Evolutionary conservation across 1,140 invertebrate genomes (phyloP).

Genomic region (Lepidotrigona ventralis): DNA sequence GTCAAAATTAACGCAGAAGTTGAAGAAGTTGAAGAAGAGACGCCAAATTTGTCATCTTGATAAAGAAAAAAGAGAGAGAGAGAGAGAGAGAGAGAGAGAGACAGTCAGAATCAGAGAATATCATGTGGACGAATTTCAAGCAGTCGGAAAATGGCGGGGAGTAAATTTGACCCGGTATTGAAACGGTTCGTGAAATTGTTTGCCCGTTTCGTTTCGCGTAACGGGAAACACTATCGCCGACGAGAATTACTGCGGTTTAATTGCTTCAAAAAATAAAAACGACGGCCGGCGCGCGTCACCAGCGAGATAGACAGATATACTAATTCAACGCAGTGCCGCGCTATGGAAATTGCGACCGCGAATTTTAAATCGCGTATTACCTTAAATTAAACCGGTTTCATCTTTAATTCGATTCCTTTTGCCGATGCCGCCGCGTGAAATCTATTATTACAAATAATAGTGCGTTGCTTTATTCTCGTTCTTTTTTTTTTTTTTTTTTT

Average conservation of each 20-base stretch:
- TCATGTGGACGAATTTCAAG: neutral
- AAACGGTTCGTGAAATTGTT: neutral
- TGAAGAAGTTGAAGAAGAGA: no score
- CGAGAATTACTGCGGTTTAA: constrained; percentile 10
- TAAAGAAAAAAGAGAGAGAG: no score
- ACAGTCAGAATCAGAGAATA: neutral
- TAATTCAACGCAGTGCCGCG: neutral
- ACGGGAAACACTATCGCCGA: neutral
- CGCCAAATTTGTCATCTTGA: neutral
- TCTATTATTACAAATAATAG: no score
- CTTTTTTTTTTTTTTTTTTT: neutral
- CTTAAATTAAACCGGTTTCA: constrained; percentile 17
- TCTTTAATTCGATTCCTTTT: neutral
- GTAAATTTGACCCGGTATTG: neutral
- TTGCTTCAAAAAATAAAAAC: constrained; percentile 6
- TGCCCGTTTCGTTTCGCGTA: neutral
- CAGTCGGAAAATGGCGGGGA: neutral
- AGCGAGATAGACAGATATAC: neutral
- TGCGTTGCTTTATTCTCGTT: no score
- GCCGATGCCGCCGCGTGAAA: neutral
- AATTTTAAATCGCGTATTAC: neutral
- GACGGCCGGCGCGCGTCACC: no score
- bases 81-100: no score
- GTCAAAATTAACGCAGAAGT: no score
- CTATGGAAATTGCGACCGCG: constrained; percentile 13